Conservation (phyloP, 2,888 invertebrate species). For the Callyntrura guangdongensis region DNA sequence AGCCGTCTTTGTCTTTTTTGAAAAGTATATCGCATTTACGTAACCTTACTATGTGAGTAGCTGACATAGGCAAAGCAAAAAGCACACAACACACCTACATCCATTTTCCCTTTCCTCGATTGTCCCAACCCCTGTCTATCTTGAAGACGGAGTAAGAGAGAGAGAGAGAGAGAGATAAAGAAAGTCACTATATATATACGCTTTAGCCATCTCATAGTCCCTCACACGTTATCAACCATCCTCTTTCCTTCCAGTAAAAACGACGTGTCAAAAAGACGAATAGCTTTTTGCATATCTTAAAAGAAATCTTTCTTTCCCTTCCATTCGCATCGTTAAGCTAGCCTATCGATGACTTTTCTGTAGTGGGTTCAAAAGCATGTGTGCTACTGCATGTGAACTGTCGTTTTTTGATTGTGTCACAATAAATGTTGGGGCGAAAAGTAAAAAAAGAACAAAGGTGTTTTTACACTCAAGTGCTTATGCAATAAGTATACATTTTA, state of each 20-base stretch:
- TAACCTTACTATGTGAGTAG: no score
- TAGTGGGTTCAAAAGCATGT: not conserved
- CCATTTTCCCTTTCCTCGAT: not conserved
- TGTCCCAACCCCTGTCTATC: not conserved
- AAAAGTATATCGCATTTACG: no score
- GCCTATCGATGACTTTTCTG: slow-evolving; percentile 32
- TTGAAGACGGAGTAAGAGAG: no score
- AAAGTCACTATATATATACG: not conserved
- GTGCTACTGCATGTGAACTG: slow-evolving; percentile 14
- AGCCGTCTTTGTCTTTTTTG: no score
- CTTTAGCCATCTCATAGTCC: not conserved
- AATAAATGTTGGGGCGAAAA: not conserved
- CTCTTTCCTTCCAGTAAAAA: slow-evolving; percentile 27
- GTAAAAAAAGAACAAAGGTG: slow-evolving; percentile 1
- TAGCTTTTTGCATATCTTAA: slow-evolving; percentile 61
- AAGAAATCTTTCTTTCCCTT: slow-evolving; percentile 65
- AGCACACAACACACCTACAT: not conserved
- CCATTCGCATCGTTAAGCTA: slow-evolving; percentile 13
- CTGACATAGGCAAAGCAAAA: not conserved
- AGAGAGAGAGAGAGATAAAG: not conserved
- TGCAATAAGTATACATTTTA: not conserved
- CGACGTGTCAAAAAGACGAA: slow-evolving; percentile 62
- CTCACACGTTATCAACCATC: not conserved
- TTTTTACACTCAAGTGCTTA: slow-evolving; percentile 24
- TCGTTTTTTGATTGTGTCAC: not conserved